Evolutionary conservation across 2,888 invertebrate genomes (phyloP).

Genomic region (Lasioglossum zephyrum): DNA sequence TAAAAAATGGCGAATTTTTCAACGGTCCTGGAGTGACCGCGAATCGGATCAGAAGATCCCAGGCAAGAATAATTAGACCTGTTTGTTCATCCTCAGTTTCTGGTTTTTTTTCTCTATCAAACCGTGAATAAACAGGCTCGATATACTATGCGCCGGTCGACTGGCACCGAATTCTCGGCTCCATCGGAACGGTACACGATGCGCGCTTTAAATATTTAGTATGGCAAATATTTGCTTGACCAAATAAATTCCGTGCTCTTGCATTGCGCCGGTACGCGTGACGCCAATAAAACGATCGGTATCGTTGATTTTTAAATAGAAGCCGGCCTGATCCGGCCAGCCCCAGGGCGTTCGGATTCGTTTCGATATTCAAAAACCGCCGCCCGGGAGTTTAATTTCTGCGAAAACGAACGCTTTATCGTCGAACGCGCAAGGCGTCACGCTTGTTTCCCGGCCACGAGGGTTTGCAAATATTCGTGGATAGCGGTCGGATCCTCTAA

Average conservation of each 20-base stretch:
- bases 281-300: conserved; percentile 40
- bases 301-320: conserved; percentile 60
- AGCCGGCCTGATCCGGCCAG: conserved; percentile 9
- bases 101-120: neutral
- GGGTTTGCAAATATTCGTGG: neutral
- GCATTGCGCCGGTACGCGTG: conserved; percentile 20
- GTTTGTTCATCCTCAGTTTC: neutral
- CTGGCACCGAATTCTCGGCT: conserved; percentile 13
- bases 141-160: neutral
- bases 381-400: conserved; percentile 49
- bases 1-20: neutral
- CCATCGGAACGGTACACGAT: neutral
- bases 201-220: conserved; percentile 54
- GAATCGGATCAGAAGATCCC: neutral
- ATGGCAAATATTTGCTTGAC: conserved; percentile 57
- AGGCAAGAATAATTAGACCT: conserved; percentile 4
- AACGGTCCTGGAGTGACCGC: neutral
- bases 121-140: conserved; percentile 16
- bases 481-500: neutral
- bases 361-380: conserved; percentile 49
- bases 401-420: conserved; percentile 24
- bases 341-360: neutral
- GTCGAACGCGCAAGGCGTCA: neutral
- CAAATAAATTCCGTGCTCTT: conserved; percentile 50
- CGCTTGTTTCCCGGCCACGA: neutral